Evolutionary conservation across 2,888 invertebrate genomes (phyloP), one percentile per base, ranked within the genome.

Genomic region (Tipula helvola): DNA sequence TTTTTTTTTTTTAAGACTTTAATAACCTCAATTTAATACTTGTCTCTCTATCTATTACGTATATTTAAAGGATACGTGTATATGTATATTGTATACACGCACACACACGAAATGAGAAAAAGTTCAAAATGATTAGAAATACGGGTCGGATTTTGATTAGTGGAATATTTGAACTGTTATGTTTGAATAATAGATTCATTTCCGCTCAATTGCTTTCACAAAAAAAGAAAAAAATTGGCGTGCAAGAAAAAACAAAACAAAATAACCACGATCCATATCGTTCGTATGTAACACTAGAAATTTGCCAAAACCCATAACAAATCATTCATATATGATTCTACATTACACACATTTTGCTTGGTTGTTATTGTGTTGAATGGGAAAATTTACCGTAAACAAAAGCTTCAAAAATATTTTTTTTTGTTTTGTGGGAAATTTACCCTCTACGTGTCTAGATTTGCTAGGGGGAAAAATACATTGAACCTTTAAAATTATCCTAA

Each of bases 151-250:
- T 71, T 71, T 71, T 71, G 71, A 71, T 71, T 71, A 71, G 71
- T 71, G 18, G 71, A 71, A 28, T 71, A 28, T 71, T 71, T 71
- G 71, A 71, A 71, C 71, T 71, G 71, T 71, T 71, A 71, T 71
- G 71, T 71, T 71, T 71, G 71, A 71, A 71, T 71, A 71, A 71
- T 71, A 71, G 71, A 71, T 71, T 71, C 71, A 71, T 71, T 71
- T 71, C 71, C 71, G 71, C 71, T 71, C 71, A 71, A 71, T 71
- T 71, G 71, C 71, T 71, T 71, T 16, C n/a, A 52, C 16, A 52
- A 52, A 52, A 52, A 16, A 52, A 52, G 7, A 52, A 44, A 44
- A 52, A 5, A 39, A 7, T 39, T 39, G 7, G 39, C 39, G 39
- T 39, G 3, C 2, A 7, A 39, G 39, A 71, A 28, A 28, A 28